Base-by-base conservation (phyloP, 2,113 vertebrate species). In the Vanacampus margaritifer region DNA sequence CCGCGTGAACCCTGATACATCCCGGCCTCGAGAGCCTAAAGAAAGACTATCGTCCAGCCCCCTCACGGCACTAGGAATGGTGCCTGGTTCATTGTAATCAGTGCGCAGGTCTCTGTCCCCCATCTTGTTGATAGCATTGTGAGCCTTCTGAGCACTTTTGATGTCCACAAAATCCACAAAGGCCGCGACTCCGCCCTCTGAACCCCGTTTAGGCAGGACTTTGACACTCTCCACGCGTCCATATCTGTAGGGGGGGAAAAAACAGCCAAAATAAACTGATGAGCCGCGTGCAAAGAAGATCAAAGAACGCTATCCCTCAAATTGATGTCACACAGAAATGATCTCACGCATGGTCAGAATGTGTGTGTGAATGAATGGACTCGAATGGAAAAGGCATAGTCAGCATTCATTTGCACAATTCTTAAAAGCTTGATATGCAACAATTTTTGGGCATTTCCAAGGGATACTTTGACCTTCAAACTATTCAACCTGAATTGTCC, bases 141-240 rank as follows among this genome's bases (percentile, higher is more conserved):
- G 97, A 81, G 97, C 97, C 90, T 99, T 99, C 89, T 99, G 97
- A 64, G 97, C 97, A 89, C 97, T 99, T 92, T 99, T 99, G 87
- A 99, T 98, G 95, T 99, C 97, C 91, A 99, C 97, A 93, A 98
- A 98, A 95, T 99, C 97, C 96, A 99, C 97, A 92, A 99, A 99
- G 17, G 97, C 97, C 36, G 97, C 97, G 73, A 98, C 96, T 82
- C 96, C 97, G 12, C 97, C 97, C 90, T 98, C 97, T 6, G 97
- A 99, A 72, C 97, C 97, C 72, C 97, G 93, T 88, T 98, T 98
- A 45, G 96, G 97, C 89, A 99, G 94, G 76, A 99, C 97, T 92
- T 99, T 98, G 91, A 98, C 97, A 69, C 97, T 98, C 92, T 99
- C 97, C 73, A 98, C 97, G 6, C 96, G 96, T 92, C 97, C 97